These are phyloP conservation scores for Cherax destructor DNA, from an alignment of 1,140 invertebrate genomes.

Conservation along the genomic window DNA sequence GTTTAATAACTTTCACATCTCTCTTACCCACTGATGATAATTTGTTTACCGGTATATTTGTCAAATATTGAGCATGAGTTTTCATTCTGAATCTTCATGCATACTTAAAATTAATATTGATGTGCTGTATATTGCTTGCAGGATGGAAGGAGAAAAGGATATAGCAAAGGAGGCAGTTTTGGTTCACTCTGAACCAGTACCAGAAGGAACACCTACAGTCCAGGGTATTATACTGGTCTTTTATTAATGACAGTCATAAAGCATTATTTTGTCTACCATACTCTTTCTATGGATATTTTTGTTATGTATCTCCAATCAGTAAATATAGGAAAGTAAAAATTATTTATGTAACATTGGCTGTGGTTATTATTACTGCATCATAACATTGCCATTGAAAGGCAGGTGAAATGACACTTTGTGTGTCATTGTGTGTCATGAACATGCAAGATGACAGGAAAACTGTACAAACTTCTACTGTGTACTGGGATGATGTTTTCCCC, in stretches of 20 bases:
- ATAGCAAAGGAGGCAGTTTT: constrained; percentile 21
- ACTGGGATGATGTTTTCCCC: no score
- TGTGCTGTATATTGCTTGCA: neutral
- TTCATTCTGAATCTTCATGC: no score
- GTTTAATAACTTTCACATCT: no score
- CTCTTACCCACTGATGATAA: no score
- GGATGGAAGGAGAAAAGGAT: constrained; percentile 8
- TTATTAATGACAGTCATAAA: neutral
- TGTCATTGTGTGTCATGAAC: no score
- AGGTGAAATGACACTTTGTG: no score
- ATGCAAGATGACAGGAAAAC: no score
- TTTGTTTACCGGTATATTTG: no score
- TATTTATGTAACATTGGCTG: neutral
- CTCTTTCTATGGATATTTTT: no score
- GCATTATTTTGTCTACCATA: neutral
- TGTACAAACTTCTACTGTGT: no score
- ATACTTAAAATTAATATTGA: neutral
- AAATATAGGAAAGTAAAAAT: neutral
- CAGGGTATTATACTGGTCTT: neutral
- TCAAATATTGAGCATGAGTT: no score
- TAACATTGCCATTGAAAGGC: neutral
- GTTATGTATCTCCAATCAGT: neutral
- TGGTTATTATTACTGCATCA: neutral
- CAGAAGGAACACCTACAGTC: constrained; percentile 21
- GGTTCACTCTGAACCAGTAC: constrained; percentile 14